phyloP scores from a whole-genome alignment of 2,113 vertebrate genomes.

The Gymnobelideus leadbeateri region DNA sequence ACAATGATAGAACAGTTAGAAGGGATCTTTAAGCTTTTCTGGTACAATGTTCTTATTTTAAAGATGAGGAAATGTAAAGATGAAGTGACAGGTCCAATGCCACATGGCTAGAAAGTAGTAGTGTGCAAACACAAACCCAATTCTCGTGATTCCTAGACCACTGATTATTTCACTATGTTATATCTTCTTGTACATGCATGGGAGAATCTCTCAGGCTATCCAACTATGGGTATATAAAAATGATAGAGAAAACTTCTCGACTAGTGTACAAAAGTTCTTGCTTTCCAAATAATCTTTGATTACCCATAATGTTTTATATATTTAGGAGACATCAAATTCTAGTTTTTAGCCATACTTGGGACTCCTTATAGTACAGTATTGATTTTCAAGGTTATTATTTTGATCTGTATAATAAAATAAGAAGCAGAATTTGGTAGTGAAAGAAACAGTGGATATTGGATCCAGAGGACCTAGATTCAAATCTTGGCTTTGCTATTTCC shows the following conservation, averaged over 20 bases:
- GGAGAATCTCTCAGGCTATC: not conserved
- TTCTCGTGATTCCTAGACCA: not conserved
- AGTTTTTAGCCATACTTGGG: not conserved
- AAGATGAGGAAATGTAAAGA: not conserved
- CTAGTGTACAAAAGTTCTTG: not conserved
- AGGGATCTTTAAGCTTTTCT: not conserved
- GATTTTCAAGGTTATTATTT: not conserved
- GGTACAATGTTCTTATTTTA: not conserved
- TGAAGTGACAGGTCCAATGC: not conserved
- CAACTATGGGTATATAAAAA: not conserved
- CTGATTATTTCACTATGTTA: not conserved
- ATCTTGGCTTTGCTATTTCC: not conserved
- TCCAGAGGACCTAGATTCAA: not conserved
- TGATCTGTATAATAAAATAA: not conserved
- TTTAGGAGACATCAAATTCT: not conserved
- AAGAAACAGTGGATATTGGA: not conserved
- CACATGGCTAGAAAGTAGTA: not conserved
- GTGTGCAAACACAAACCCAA: not conserved
- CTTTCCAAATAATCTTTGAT: not conserved
- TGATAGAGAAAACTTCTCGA: not conserved
- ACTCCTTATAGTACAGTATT: not conserved
- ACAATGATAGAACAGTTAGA: not conserved
- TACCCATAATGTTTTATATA: not conserved
- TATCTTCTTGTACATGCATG: not conserved
- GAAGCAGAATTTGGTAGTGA: not conserved